A percentile compares a stretch with the other conserved stretches of the same genome.
Evolutionary conservation across 1,140 invertebrate species (phyloP).

Genomic region (Oreohelix idahoensis): DNA sequence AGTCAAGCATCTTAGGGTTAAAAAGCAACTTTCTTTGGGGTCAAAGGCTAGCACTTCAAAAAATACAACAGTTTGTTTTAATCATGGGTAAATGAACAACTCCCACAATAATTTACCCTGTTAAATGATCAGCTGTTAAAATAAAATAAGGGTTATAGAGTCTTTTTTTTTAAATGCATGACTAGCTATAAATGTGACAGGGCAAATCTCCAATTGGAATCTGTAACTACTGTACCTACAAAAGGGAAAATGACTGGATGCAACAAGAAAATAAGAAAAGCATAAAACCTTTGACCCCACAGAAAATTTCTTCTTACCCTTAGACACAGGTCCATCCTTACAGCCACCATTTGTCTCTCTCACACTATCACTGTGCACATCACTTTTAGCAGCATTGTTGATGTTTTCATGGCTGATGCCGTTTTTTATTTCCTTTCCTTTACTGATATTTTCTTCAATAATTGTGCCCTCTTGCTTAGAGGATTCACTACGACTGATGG

Average conservation of each 20-base stretch:
- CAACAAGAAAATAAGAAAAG: not conserved
- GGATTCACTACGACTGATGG: not conserved
- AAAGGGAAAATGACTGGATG: not conserved
- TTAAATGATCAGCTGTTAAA: not conserved
- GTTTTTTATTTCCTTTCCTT: no score
- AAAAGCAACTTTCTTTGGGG: slow-evolving; percentile 39
- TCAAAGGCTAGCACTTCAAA: slow-evolving; percentile 41
- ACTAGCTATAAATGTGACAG: not conserved
- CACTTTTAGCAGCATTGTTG: not conserved
- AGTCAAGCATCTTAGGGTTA: not conserved
- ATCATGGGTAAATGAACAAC: not conserved
- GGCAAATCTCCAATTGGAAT: slow-evolving; percentile 51
- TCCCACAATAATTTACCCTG: no score
- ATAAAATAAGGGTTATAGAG: not conserved
- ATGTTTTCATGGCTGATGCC: not conserved
- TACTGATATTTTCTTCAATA: no score
- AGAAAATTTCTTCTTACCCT: slow-evolving; percentile 52
- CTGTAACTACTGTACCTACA: slow-evolving; percentile 21
- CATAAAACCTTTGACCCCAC: slow-evolving; percentile 50
- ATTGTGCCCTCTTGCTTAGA: no score
- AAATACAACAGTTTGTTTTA: not conserved
- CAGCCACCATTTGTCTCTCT: not conserved
- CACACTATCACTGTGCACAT: not conserved
- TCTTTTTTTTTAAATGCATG: not conserved
- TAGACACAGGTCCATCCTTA: not conserved